Evolutionary conservation across 1,140 invertebrate genomes (phyloP).

Genomic region (Papilio machaon): DNA sequence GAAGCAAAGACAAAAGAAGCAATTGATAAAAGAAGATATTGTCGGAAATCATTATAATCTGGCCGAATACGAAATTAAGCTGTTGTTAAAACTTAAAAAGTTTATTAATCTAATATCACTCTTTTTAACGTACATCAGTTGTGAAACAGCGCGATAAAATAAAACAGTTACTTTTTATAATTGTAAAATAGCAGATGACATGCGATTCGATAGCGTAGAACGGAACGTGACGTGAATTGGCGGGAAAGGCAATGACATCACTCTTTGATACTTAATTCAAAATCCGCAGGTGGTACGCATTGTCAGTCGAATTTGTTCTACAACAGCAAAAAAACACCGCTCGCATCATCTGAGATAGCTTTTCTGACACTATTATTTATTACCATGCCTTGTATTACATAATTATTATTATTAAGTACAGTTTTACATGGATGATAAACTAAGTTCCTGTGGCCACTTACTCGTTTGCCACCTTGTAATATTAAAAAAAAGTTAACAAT

Average conservation of each 20-base stretch:
- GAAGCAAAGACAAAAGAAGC: too few species aligned
- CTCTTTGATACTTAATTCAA: slow-evolving; percentile 35
- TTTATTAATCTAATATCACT: slow-evolving; percentile 1
- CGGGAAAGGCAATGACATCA: slow-evolving; percentile 31
- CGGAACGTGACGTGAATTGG: slow-evolving; percentile 33
- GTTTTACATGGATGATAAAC: neutral
- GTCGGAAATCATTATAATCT: too few species aligned
- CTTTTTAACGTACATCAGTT: neutral
- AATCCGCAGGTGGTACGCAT: slow-evolving; percentile 25
- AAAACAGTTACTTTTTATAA: slow-evolving; percentile 31
- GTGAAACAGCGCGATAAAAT: slow-evolving; percentile 23
- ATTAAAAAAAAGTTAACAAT: too few species aligned
- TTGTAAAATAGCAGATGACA: slow-evolving; percentile 23
- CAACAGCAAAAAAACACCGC: neutral
- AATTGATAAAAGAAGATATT: too few species aligned
- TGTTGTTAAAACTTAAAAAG: neutral
- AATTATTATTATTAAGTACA: neutral
- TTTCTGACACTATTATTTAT: neutral
- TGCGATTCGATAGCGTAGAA: slow-evolving; percentile 27
- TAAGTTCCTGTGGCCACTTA: too few species aligned
- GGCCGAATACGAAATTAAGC: too few species aligned
- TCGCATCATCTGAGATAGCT: neutral
- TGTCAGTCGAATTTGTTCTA: slow-evolving; percentile 23
- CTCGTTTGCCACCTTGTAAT: too few species aligned
- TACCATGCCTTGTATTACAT: neutral